Evolutionary conservation across 2,113 vertebrate genomes (phyloP).

Genomic region (Mungos mungo): DNA sequence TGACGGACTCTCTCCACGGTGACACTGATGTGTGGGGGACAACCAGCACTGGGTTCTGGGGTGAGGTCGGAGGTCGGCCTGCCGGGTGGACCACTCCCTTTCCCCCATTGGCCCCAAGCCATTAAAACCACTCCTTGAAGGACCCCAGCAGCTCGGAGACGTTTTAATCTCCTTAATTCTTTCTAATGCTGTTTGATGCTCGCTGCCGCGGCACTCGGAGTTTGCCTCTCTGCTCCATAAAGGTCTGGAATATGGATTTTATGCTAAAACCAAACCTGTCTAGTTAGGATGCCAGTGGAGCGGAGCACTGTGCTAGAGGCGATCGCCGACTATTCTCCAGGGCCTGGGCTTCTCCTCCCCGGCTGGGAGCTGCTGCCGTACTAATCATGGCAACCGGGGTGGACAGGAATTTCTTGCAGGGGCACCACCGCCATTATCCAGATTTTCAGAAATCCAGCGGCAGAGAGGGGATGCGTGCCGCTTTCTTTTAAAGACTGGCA

Average conservation of each 20-base stretch:
- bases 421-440: background rate
- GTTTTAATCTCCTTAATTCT: conserved; percentile 73
- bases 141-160: background rate
- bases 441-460: background rate
- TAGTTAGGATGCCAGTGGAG: conserved; percentile 79
- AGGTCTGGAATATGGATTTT: conserved; percentile 80
- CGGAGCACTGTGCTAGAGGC: conserved; percentile 77
- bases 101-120: conserved; percentile 27
- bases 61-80: accelerated
- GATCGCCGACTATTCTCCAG: conserved; percentile 69
- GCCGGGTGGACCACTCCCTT: background rate
- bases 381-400: background rate
- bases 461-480: accelerated
- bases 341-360: conserved; percentile 52
- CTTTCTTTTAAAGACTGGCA: accelerated
- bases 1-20: conserved; percentile 50
- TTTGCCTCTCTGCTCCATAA: background rate
- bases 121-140: background rate
- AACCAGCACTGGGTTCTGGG: background rate
- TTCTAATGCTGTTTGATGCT: background rate
- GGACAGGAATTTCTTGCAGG: background rate
- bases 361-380: background rate
- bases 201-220: accelerated
- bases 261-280: conserved; percentile 78
- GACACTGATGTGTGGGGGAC: conserved; percentile 59